These are phyloP conservation scores for Heliconius hortense DNA, from an alignment of 2,888 invertebrate genomes.

Conservation along the genomic window DNA sequence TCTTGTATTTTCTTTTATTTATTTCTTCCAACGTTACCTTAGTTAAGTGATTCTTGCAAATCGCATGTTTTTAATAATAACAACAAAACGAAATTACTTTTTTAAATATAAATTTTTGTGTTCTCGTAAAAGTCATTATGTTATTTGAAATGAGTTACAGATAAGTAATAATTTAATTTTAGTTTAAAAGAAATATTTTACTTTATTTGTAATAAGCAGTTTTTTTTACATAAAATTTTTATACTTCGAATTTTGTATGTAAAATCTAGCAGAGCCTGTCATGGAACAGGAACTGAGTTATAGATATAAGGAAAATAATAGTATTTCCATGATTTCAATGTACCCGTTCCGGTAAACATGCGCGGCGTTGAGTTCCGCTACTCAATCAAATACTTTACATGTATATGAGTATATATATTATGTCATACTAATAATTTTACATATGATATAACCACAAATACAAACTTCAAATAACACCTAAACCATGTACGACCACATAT, in stretches of 20 bases:
- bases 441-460: background rate
- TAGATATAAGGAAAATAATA: too few species aligned
- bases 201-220: background rate
- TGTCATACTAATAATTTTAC: background rate
- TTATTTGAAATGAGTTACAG: background rate
- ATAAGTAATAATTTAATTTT: background rate
- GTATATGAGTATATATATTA: background rate
- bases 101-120: background rate
- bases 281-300: too few species aligned
- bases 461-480: background rate
- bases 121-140: background rate
- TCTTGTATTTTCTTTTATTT: conserved; percentile 37
- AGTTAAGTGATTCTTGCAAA: conserved; percentile 6
- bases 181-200: background rate
- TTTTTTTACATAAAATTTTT: background rate
- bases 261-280: background rate
- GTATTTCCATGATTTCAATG: background rate
- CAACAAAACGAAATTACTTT: background rate
- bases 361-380: background rate
- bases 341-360: background rate
- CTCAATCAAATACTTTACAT: background rate
- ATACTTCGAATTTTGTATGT: background rate
- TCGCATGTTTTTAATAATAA: background rate
- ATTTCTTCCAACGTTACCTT: conserved; percentile 19
- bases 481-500: background rate